Conservation (phyloP, 2,888 invertebrate genomes). For the Amiota communis region DNA sequence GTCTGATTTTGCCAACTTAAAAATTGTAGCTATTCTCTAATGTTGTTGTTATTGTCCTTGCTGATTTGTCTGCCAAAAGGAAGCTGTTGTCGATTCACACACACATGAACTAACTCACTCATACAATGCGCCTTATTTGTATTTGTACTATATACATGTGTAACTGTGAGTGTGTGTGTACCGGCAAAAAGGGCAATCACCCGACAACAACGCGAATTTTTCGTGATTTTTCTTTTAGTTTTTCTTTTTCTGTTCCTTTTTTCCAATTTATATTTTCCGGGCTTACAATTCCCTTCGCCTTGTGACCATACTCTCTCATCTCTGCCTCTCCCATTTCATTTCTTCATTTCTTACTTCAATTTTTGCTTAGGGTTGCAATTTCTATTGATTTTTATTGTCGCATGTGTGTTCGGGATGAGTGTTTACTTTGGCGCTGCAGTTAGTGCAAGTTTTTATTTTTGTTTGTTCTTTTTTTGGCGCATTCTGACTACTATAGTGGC, state of each 20-base stretch:
- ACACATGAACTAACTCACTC: slow-evolving; percentile 20
- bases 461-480: slow-evolving; percentile 31
- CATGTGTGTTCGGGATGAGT: background rate
- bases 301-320: background rate
- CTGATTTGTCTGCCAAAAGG: background rate
- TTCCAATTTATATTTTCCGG: slow-evolving; percentile 11
- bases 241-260: slow-evolving; percentile 35
- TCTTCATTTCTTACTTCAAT: slow-evolving; percentile 19
- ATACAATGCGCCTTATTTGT: slow-evolving; percentile 23
- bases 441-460: slow-evolving; percentile 18
- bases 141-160: slow-evolving; percentile 34
- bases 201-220: slow-evolving; percentile 44
- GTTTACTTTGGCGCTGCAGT: slow-evolving; percentile 15
- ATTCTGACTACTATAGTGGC: background rate
- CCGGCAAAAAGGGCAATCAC: slow-evolving; percentile 66
- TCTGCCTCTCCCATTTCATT: background rate
- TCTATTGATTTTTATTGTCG: slow-evolving; percentile 57
- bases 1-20: slow-evolving; percentile 2
- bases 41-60: too few relatives aligned
- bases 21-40: background rate
- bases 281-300: background rate
- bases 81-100: slow-evolving; percentile 7
- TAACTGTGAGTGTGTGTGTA: slow-evolving; percentile 44
- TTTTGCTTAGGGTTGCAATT: slow-evolving; percentile 62
- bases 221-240: slow-evolving; percentile 26